Conservation (phyloP, 2,888 invertebrate genomes). For the Resseliella maxima region DNA sequence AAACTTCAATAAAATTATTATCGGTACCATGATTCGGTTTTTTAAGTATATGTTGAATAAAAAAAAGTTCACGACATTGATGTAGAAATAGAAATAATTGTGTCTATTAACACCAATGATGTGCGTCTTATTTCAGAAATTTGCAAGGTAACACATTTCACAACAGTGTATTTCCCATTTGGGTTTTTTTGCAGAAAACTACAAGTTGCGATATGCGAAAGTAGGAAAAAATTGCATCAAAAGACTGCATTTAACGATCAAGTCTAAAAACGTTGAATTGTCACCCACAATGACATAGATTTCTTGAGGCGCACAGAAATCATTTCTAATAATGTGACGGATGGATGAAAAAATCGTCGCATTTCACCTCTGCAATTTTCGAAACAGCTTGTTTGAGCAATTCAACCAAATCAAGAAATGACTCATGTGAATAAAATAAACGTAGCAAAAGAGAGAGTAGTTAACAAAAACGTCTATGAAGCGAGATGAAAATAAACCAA, state of each 20-base stretch:
- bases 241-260: background rate
- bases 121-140: background rate
- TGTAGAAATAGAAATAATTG: slow-evolving; percentile 27
- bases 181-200: background rate
- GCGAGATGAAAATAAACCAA: background rate
- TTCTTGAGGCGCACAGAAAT: background rate
- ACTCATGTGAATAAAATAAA: slow-evolving; percentile 22
- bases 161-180: background rate
- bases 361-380: slow-evolving; percentile 25
- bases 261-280: background rate
- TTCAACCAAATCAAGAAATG: slow-evolving; percentile 19
- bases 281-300: slow-evolving; percentile 32
- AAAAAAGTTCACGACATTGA: background rate
- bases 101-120: background rate
- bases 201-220: background rate
- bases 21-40: slow-evolving; percentile 16
- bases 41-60: background rate
- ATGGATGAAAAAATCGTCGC: background rate
- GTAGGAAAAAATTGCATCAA: background rate
- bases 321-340: background rate
- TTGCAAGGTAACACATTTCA: slow-evolving; percentile 18
- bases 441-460: background rate
- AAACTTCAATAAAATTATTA: background rate
- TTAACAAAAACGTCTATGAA: background rate
- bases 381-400: background rate